A percentile compares a stretch with the other conserved stretches of the same genome.
Conservation (phyloP, 2,797 vertebrate species). For the Gastrophryne carolinensis region DNA sequence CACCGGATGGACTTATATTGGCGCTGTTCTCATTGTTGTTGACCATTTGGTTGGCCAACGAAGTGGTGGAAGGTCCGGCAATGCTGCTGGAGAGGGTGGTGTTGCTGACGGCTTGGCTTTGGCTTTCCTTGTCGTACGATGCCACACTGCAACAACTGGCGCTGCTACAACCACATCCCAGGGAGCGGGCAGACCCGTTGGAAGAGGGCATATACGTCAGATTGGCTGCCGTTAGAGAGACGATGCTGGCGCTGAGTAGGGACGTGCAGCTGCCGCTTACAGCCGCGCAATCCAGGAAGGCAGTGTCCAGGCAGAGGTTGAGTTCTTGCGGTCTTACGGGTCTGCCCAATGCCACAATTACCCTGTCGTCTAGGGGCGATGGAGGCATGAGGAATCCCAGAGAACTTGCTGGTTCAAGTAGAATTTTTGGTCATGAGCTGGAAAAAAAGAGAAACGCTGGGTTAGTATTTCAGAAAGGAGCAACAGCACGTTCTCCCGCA, state of each 20-base stretch:
- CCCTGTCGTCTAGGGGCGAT: conserved; percentile 97
- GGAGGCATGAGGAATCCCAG: conserved; percentile 99
- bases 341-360: conserved; percentile 96
- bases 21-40: conserved; percentile 79
- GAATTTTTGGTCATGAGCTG: conserved; percentile 86
- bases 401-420: conserved; percentile 78
- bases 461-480: background rate
- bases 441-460: conserved; percentile 41
- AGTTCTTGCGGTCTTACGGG: conserved; percentile 98
- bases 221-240: conserved; percentile 90
- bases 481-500: background rate
- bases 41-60: conserved; percentile 77
- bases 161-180: conserved; percentile 99
- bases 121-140: conserved; percentile 91
- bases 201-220: conserved; percentile 99
- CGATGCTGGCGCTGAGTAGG: conserved; percentile 79
- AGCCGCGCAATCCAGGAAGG: conserved; percentile 79
- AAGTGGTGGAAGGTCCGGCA: conserved; percentile 68
- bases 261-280: conserved; percentile 61
- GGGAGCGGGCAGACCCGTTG: conserved; percentile 96
- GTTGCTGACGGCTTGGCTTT: conserved; percentile 77
- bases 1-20: conserved; percentile 71
- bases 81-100: conserved; percentile 78
- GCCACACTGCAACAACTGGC: conserved; percentile 97
- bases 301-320: conserved; percentile 89